Evolutionary conservation across 53 echinoderm and acorn worm genomes (phyloP), one percentile per base, ranked within the genome.

Genomic region (Patiria pectinifera): DNA sequence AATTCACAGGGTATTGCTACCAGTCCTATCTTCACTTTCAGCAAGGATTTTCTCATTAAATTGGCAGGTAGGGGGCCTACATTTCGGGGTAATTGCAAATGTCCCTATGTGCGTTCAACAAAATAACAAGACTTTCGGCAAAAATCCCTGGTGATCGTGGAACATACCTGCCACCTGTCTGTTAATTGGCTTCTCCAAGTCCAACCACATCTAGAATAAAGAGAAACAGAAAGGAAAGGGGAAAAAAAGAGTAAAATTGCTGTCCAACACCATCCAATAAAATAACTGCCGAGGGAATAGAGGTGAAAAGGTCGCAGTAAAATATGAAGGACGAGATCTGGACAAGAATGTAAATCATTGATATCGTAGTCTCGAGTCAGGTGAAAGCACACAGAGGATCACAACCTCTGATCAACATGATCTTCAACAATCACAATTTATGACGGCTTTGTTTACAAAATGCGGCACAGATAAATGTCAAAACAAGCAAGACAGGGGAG

Each of bases 111-210:
- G 35, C 35, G 53, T 5, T 53, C 2, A 53, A 53, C 53, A 53
- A 53, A 53, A 53, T 6, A 53, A 53, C 53, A 53, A 53, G 53
- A 53, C 53, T 53, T 53, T 53, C 53, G 0, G 8, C 5, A 53
- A 53, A 53, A 53, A 53, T 6, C 5, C 5, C 8, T 5, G 5
- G 8, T 5, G 53, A 53, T 53, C 66, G 3, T 13, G 43, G 19
- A 46, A 80, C 96, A 89, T 92, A 97, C 97, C 93, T 91, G 91
- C 85, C 21, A 97, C 92, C 91, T 97, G 97, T 92, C 94, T 97
- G 47, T 85, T 66, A 21, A 97, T 92, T 14, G 93, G 95, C 53
- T 97, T 97, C 87, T 97, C 97, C n/a, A 92, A 89, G 35, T 97
- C 97, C 22, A 97, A 80, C 97, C 97, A 97, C 6, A 96, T 93